phyloP scores from a whole-genome alignment of 2,113 vertebrate genomes.

The Carollia perspicillata region DNA sequence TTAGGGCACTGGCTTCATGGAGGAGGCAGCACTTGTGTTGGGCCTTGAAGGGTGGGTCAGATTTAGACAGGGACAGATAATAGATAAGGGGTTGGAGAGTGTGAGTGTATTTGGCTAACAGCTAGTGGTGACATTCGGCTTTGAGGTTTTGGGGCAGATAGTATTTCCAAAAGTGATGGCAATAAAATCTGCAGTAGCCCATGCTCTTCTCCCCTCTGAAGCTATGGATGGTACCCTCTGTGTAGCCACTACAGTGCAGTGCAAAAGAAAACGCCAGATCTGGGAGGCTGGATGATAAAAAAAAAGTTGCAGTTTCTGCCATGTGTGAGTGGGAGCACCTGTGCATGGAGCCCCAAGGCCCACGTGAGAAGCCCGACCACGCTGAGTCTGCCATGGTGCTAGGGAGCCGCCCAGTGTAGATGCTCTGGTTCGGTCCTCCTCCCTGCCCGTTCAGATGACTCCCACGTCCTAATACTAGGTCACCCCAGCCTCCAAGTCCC shows the following conservation, averaged over 20 bases:
- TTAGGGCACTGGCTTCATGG: background rate
- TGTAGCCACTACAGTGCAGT: no score
- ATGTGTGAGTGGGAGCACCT: background rate
- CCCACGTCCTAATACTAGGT: background rate
- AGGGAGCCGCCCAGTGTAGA: fast-evolving
- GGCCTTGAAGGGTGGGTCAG: background rate
- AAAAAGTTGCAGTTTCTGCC: background rate
- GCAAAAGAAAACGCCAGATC: background rate
- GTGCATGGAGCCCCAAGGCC: fast-evolving
- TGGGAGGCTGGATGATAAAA: background rate
- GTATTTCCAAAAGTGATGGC: background rate
- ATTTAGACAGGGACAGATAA: background rate
- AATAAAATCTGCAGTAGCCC: background rate
- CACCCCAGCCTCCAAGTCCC: background rate
- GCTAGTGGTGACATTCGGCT: background rate
- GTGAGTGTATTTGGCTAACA: background rate
- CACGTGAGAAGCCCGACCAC: background rate
- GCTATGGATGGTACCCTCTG: background rate
- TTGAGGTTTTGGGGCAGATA: background rate
- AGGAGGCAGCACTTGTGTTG: background rate
- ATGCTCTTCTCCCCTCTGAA: background rate
- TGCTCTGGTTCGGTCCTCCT: background rate
- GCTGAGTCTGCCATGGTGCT: background rate
- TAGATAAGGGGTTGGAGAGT: background rate
- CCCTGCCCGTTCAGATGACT: background rate